Evolutionary conservation across 2,888 invertebrate genomes (phyloP).

Genomic region (Onchidella celtica): DNA sequence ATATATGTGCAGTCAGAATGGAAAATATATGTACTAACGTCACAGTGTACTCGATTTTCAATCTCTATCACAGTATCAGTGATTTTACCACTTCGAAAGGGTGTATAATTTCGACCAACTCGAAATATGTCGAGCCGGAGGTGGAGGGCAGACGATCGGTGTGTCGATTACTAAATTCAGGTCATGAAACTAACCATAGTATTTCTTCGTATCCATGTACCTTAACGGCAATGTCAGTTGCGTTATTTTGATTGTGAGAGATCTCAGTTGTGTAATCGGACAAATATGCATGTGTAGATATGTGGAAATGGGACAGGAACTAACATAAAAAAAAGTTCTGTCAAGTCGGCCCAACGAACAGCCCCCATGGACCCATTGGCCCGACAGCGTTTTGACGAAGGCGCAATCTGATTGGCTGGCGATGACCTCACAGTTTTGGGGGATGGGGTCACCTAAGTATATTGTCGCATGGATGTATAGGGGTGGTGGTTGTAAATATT

Average conservation of each 20-base stretch:
- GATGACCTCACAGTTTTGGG: constrained; percentile 51
- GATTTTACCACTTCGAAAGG: too few species aligned
- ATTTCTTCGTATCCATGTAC: too few species aligned
- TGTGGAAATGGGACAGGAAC: neutral
- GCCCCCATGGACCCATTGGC: neutral
- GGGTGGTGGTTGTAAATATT: constrained; percentile 33
- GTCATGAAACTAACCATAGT: too few species aligned
- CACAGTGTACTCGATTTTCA: too few species aligned
- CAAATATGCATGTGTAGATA: constrained; percentile 31
- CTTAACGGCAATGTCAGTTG: too few species aligned
- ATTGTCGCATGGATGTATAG: constrained; percentile 29
- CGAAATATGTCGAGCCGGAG: too few species aligned
- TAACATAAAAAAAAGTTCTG: neutral
- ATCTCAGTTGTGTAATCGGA: constrained; percentile 25
- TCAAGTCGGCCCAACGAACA: constrained; percentile 2
- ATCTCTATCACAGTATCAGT: too few species aligned
- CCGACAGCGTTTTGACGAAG: constrained; percentile 6
- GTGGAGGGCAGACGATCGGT: too few species aligned
- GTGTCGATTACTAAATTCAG: too few species aligned
- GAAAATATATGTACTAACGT: too few species aligned
- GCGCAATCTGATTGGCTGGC: constrained; percentile 52
- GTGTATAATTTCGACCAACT: too few species aligned
- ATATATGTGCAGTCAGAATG: neutral
- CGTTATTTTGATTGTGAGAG: too few species aligned
- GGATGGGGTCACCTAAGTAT: constrained; percentile 36